Percentiles rank a stretch among this genome's conserved stretches.
Evolutionary conservation across 2,113 vertebrate genomes (phyloP).

Genomic region (cattle (Bos taurus)): ARS-UCD2.0 NC_037349.1:58855501-58856000

Average conservation of each 20-base stretch:
- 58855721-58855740: background rate
- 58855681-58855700: background rate
- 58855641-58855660: background rate
- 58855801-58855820: accelerated
- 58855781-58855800: background rate
- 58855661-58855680: background rate
- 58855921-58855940: background rate
- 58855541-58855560: background rate
- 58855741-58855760: background rate
- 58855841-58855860: background rate
- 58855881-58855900: background rate
- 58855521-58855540: background rate
- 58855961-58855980: background rate
- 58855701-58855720: background rate
- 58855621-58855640: background rate
- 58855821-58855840: background rate
- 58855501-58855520: background rate
- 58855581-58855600: background rate
- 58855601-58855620: background rate
- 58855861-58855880: background rate
- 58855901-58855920: background rate
- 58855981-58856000: background rate
- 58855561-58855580: background rate
- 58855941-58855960: background rate
- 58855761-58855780: background rate